These are phyloP conservation scores for Anthoscopus minutus DNA, from an alignment of 2,113 vertebrate species.

Conservation along the genomic window DNA sequence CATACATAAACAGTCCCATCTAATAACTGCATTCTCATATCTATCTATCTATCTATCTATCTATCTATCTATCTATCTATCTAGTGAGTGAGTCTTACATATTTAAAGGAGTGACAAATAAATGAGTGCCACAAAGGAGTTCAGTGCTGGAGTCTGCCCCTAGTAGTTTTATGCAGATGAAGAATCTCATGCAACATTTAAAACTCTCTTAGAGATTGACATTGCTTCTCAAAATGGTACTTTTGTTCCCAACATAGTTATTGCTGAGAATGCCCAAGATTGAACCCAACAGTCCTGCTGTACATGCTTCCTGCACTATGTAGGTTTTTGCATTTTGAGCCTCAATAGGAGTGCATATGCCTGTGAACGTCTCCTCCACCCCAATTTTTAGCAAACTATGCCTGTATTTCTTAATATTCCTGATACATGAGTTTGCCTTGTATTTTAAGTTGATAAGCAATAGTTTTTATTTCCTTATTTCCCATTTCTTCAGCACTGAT, in stretches of 20 bases:
- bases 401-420: neutral
- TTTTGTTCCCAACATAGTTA: neutral
- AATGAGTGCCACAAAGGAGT: neutral
- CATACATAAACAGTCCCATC: too few relatives aligned
- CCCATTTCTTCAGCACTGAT: neutral
- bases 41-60: too few relatives aligned
- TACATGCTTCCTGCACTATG: neutral
- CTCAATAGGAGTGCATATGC: accelerated
- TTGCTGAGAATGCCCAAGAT: neutral
- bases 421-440: accelerated
- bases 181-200: too few relatives aligned
- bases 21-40: neutral
- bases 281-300: neutral
- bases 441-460: neutral
- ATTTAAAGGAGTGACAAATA: neutral
- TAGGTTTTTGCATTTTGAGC: neutral
- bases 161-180: neutral
- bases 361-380: accelerated
- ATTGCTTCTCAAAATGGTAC: neutral
- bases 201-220: neutral
- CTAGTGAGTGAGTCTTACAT: neutral
- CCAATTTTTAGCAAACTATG: neutral
- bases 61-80: too few relatives aligned
- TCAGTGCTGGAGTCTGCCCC: neutral
- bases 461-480: neutral